Base-by-base conservation (phyloP, 2,797 vertebrate genomes). In the Lerista edwardsae region DNA sequence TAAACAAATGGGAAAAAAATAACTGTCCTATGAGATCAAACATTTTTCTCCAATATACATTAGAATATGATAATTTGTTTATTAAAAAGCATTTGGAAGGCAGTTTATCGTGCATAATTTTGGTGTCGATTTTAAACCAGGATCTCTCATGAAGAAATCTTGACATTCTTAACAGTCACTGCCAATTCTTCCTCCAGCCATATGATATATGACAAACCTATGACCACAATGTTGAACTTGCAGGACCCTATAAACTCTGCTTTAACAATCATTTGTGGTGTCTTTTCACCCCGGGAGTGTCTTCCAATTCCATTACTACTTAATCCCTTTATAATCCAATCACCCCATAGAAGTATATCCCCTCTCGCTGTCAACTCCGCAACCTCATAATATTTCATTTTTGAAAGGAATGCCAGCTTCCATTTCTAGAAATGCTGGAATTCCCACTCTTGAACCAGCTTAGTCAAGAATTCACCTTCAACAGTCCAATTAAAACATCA, bases 251-350 rank as follows among this genome's bases (percentile, higher is more conserved):
- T 89, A 87, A 93, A 91, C 29, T 87, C 61, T 15, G 65, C 85
- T 79, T 87, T 77, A 71, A 44, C 89, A 93, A 93, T 89, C 88
- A 90, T 90, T 86, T 84, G 82, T 90, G 88, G 89, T 83, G 87
- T 80, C 87, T 88, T 91, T 91, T 84, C 91, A 89, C 91, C 92
- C 87, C 90, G 68, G 71, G 87, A 91, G 80, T 80, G 87, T 88
- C 88, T 94, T 89, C 90, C 92, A 93, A 93, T 94, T 91, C 94
- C 93, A 94, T 95, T 95, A 95, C 88, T 88, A 80, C 89, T 90
- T 94, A 95, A 96, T 92, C 90, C 92, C 82, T 88, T 79, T 76
- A 87, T 95, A 95, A 95, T 95, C 93, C 94, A 91, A 95, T 95
- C 95, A 95, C 82, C 67, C 51, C 0, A 87, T 84, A 93, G 91